Percentiles rank a stretch among this genome's conserved stretches.
Evolutionary conservation across 2,113 vertebrate genomes (phyloP).

Genomic region (Onychostruthus taczanowskii): DNA sequence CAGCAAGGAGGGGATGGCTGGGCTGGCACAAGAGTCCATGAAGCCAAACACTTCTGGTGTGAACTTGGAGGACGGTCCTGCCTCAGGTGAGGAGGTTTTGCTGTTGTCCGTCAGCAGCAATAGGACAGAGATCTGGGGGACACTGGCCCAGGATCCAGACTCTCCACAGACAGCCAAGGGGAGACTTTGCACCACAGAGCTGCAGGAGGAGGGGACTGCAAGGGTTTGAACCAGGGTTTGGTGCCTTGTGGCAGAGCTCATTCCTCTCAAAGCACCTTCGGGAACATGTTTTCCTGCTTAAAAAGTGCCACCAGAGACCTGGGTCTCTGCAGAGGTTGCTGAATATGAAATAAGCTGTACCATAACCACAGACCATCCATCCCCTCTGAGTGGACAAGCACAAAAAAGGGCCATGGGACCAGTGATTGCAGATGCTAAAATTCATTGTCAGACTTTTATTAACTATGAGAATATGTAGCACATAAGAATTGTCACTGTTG

Average conservation of each 20-base stretch:
- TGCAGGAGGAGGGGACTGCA: not conserved
- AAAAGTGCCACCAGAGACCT: not conserved
- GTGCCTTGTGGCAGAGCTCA: not conserved
- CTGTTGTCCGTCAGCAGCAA: not conserved
- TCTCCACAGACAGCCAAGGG: not conserved
- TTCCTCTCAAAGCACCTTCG: not conserved
- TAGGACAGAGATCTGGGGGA: accelerated
- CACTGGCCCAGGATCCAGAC: not conserved
- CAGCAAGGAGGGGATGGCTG: not conserved
- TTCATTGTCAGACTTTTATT: not conserved
- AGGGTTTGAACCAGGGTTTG: not conserved
- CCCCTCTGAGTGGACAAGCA: not conserved
- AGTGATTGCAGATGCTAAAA: not conserved
- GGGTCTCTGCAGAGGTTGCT: not conserved
- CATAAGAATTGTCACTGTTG: not conserved
- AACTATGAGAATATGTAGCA: not conserved
- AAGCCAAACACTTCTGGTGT: not conserved
- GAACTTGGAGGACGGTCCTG: not conserved
- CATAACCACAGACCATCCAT: not conserved
- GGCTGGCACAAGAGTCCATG: not conserved
- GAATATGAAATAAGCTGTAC: not conserved
- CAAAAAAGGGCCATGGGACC: accelerated
- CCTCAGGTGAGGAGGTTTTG: not conserved
- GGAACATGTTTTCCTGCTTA: accelerated
- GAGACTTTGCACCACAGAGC: not conserved